phyloP scores from a whole-genome alignment of 2,797 vertebrate genomes.

The Bothrops alternatus region DNA sequence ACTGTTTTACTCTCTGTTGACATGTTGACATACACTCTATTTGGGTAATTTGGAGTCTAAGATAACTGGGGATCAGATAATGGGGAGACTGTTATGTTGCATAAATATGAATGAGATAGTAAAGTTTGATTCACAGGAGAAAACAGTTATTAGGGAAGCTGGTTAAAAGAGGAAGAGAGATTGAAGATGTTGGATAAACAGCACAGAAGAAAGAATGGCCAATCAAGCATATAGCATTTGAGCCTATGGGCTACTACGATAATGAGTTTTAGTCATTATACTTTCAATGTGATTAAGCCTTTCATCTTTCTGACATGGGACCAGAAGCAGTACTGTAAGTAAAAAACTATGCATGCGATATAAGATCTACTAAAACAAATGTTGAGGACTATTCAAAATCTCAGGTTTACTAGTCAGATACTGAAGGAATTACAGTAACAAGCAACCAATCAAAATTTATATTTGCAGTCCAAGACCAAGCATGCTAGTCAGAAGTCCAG shows the following conservation, averaged over 20 bases:
- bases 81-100: neutral
- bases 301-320: slow-evolving; percentile 53
- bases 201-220: neutral
- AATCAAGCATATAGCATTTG: neutral
- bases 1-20: neutral
- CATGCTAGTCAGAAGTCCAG: neutral
- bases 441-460: neutral
- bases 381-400: neutral
- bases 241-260: slow-evolving; percentile 40
- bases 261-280: slow-evolving; percentile 63
- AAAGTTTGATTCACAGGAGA: neutral
- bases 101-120: neutral
- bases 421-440: neutral
- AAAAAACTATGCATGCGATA: neutral
- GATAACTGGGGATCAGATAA: neutral
- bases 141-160: neutral
- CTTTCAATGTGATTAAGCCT: slow-evolving; percentile 53
- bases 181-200: neutral
- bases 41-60: neutral
- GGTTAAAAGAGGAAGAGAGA: neutral
- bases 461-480: neutral
- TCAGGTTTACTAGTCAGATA: neutral
- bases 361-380: neutral
- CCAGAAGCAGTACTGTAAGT: slow-evolving; percentile 29
- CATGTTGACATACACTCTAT: neutral